phyloP scores from a whole-genome alignment of 2,113 vertebrate species.

The Oriolus oriolus region DNA sequence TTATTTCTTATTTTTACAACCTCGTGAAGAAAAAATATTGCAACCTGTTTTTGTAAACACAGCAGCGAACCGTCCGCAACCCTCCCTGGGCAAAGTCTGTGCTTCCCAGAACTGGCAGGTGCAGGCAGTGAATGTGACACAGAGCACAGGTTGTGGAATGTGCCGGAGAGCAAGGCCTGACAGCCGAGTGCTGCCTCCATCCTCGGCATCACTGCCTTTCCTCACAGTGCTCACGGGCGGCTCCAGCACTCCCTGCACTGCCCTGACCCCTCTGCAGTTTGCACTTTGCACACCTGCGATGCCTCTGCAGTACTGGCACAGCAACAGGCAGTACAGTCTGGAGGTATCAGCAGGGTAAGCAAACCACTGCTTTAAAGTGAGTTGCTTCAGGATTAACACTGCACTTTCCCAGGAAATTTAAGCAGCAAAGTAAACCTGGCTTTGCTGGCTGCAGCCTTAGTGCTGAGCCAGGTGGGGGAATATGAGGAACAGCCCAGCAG shows the following conservation, averaged over 20 bases:
- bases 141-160: background rate
- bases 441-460: background rate
- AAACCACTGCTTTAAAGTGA: background rate
- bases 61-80: background rate
- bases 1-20: background rate
- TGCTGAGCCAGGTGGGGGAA: background rate
- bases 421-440: background rate
- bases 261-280: background rate
- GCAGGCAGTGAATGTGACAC: background rate
- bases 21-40: background rate
- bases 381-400: background rate
- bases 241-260: background rate
- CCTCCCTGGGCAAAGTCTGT: background rate
- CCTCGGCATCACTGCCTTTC: fast-evolving
- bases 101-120: background rate
- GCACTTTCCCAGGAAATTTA: fast-evolving
- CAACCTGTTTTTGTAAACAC: background rate
- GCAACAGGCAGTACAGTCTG: background rate
- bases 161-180: background rate
- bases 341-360: background rate
- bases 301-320: background rate
- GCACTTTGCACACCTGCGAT: background rate
- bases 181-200: background rate
- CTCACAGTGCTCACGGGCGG: background rate
- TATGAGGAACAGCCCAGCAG: fast-evolving